Evolutionary conservation across 2,113 vertebrate genomes (phyloP).

Genomic region (Dicaeum eximium): DNA sequence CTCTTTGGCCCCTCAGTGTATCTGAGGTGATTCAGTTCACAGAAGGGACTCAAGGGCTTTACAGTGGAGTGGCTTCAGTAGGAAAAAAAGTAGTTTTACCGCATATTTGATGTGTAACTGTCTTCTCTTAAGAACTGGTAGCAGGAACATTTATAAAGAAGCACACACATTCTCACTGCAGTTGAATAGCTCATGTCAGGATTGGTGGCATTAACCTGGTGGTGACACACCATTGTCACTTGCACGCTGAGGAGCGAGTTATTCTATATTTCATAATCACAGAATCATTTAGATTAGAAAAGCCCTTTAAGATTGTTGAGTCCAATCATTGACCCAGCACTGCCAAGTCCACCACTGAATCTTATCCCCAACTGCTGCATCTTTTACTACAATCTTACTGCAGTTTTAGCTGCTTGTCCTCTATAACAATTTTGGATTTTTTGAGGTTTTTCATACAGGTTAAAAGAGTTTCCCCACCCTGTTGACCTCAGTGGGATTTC

Average conservation of each 20-base stretch:
- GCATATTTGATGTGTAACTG: neutral
- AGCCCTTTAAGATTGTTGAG: neutral
- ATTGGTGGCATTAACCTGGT: neutral
- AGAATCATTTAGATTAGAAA: neutral
- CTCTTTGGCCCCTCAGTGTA: neutral
- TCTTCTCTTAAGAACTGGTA: neutral
- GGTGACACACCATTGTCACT: rapidly evolving
- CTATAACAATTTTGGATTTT: neutral
- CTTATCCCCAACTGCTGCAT: neutral
- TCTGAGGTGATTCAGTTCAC: neutral
- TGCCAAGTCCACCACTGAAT: neutral
- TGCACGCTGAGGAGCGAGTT: neutral
- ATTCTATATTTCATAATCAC: neutral
- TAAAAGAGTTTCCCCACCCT: neutral
- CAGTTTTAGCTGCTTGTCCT: neutral
- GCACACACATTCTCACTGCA: rapidly evolving
- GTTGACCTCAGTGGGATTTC: neutral
- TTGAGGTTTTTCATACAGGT: neutral
- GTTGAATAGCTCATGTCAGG: neutral
- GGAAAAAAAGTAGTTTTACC: neutral
- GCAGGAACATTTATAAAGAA: neutral
- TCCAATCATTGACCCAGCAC: neutral
- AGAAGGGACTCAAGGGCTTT: neutral
- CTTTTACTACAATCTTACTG: neutral
- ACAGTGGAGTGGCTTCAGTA: neutral